Evolutionary conservation across 2,113 vertebrate genomes (phyloP).

Genomic region (Peromyscus leucopus): DNA sequence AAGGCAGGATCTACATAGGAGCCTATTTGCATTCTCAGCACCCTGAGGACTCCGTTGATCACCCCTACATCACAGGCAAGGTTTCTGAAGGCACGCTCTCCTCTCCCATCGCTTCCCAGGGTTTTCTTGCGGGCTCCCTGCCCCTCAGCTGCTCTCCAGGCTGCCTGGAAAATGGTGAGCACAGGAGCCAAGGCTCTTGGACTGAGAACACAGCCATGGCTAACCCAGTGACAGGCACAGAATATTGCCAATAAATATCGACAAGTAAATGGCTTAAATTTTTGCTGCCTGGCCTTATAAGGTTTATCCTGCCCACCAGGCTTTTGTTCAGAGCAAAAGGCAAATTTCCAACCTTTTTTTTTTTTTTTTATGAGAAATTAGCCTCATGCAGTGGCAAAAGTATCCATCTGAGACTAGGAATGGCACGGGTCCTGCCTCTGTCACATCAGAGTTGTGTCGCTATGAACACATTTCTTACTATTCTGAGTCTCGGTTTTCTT

Average conservation of each 20-base stretch:
- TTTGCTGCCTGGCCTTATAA: neutral
- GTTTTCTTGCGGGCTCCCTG: neutral
- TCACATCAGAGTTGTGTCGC: neutral
- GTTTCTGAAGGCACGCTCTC: neutral
- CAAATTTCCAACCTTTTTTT: neutral
- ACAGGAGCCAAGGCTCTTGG: neutral
- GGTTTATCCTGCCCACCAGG: neutral
- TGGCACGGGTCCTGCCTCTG: neutral
- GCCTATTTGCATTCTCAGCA: neutral
- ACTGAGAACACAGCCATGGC: neutral
- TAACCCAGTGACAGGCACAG: neutral
- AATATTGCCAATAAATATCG: neutral
- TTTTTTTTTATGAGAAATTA: neutral
- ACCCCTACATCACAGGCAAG: neutral
- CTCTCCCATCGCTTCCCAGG: neutral
- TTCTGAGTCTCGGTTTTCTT: neutral
- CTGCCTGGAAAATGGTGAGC: neutral
- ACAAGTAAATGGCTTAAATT: neutral
- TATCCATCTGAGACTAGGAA: neutral
- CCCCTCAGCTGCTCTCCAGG: neutral
- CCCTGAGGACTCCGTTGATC: neutral
- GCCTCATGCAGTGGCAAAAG: neutral
- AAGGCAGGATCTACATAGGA: too few species aligned
- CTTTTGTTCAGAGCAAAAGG: constrained; percentile 1
- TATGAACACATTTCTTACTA: neutral